Conservation (phyloP, 2,113 vertebrate species). For the Formicarius rufipectus region DNA sequence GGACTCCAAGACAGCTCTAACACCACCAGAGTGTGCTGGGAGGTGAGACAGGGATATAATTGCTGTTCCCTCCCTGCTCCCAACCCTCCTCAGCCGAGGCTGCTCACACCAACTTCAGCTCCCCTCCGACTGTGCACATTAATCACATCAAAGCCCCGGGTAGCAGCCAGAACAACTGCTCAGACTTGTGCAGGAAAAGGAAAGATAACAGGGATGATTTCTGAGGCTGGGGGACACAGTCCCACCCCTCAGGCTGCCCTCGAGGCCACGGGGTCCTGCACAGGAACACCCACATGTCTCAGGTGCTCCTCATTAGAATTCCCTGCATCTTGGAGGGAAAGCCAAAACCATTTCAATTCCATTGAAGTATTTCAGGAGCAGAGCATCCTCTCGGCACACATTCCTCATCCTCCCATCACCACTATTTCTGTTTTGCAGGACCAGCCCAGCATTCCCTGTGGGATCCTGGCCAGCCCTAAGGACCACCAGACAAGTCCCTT, state of each 20-base stretch:
- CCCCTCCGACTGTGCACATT: neutral
- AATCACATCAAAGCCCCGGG: neutral
- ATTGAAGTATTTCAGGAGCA: neutral
- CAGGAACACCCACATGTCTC: fast-evolving
- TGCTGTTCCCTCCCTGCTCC: neutral
- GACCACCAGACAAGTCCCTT: too few relatives aligned
- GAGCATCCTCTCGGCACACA: neutral
- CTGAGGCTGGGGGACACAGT: neutral
- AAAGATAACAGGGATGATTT: fast-evolving
- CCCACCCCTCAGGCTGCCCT: neutral
- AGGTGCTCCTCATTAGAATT: neutral
- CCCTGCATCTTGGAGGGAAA: neutral
- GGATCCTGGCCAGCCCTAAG: neutral
- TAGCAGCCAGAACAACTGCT: neutral
- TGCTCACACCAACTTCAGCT: neutral
- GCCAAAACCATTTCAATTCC: too few relatives aligned
- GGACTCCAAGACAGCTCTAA: neutral
- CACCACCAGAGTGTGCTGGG: neutral
- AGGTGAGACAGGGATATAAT: neutral
- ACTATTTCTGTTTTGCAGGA: neutral
- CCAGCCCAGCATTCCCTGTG: neutral
- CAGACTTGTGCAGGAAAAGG: fast-evolving
- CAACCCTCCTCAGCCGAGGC: neutral
- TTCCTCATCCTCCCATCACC: neutral
- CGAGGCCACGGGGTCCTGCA: fast-evolving